Evolutionary conservation across 2,888 invertebrate species (phyloP).

Genomic region (Odontocolon sp.): DNA sequence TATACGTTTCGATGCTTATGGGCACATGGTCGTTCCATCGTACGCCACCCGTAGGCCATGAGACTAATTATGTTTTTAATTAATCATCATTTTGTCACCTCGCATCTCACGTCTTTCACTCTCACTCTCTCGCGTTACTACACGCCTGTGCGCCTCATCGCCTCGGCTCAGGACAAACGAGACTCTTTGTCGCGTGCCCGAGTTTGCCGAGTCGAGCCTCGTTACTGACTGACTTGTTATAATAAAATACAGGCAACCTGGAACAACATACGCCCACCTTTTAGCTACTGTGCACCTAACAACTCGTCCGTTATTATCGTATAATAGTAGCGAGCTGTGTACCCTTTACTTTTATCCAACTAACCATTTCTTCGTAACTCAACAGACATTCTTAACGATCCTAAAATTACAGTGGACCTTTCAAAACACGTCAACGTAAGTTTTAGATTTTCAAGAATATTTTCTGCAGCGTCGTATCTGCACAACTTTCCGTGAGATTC

Average conservation of each 20-base stretch:
- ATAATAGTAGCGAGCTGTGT: slow-evolving; percentile 43
- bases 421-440: slow-evolving; percentile 4
- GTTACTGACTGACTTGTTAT: slow-evolving; percentile 75
- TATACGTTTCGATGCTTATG: slow-evolving; percentile 15
- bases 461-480: no score
- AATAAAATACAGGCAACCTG: slow-evolving; percentile 70
- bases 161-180: no score
- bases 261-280: slow-evolving; percentile 61
- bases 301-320: slow-evolving; percentile 34
- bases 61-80: slow-evolving; percentile 80
- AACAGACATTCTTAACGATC: slow-evolving; percentile 45
- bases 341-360: slow-evolving; percentile 1
- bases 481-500: no score
- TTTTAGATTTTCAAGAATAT: no score
- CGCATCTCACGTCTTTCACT: slow-evolving; percentile 47
- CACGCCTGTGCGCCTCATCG: no score
- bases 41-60: slow-evolving; percentile 44
- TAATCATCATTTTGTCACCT: slow-evolving; percentile 79
- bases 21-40: slow-evolving; percentile 51
- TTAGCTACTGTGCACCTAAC: slow-evolving; percentile 30
- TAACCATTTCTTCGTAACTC: background rate
- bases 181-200: slow-evolving; percentile 66
- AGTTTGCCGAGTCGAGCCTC: slow-evolving; percentile 70
- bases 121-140: slow-evolving; percentile 2
- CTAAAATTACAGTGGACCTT: slow-evolving; percentile 25